A percentile compares a stretch with the other conserved stretches of the same genome.
Evolutionary conservation across 2,113 vertebrate genomes (phyloP).

Genomic region (Ailuropoda melanoleuca): DNA sequence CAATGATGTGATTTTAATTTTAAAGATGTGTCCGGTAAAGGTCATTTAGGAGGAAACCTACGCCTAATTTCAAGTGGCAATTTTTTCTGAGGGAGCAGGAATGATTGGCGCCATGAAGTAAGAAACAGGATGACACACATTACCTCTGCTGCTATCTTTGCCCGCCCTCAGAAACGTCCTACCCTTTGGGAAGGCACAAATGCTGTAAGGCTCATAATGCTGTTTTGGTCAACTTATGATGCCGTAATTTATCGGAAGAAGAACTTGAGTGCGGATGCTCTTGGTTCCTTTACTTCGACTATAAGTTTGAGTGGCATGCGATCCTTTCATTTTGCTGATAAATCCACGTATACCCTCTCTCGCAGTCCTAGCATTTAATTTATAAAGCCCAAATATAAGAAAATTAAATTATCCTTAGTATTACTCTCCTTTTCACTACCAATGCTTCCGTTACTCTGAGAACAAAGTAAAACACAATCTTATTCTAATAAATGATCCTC

Average conservation of each 20-base stretch:
- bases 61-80: not conserved
- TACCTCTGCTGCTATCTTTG: not conserved
- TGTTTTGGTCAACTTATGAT: not conserved
- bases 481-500: conserved; percentile 1
- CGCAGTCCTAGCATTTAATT: not conserved
- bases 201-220: not conserved
- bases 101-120: not conserved
- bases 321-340: not conserved
- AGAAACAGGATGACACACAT: not conserved
- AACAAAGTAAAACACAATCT: conserved; percentile 38
- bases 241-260: not conserved
- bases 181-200: not conserved
- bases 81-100: not conserved
- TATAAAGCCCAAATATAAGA: not conserved
- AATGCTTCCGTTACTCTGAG: not conserved
- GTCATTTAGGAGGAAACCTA: not conserved
- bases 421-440: not conserved
- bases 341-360: not conserved
- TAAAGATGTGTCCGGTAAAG: not conserved
- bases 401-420: not conserved
- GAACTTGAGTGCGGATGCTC: not conserved
- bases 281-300: not conserved
- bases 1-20: not conserved
- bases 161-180: not conserved
- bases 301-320: not conserved